Evolutionary conservation across 2,797 vertebrate genomes (phyloP).

Genomic region (Diceros bicornis): DNA sequence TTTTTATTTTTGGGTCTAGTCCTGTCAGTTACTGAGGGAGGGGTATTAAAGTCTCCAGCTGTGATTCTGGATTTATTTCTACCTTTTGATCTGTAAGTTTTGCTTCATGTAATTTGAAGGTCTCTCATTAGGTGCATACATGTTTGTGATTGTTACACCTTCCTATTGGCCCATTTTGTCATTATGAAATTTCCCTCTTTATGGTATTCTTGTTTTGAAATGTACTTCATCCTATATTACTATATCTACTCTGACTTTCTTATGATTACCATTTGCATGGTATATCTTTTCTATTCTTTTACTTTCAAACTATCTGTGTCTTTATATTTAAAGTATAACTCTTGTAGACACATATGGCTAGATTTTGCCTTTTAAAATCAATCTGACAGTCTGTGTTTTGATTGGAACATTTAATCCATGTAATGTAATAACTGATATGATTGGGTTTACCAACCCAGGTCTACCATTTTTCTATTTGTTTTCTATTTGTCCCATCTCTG

Average conservation of each 20-base stretch:
- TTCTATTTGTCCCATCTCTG: neutral
- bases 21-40: neutral
- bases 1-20: neutral
- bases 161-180: neutral
- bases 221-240: constrained; percentile 19
- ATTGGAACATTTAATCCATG: neutral
- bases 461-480: constrained; percentile 18
- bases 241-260: neutral
- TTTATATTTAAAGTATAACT: constrained; percentile 13
- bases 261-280: neutral
- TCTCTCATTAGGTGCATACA: neutral
- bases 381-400: neutral
- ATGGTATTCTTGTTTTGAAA: constrained; percentile 29
- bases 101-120: neutral
- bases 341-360: neutral
- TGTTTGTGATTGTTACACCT: neutral
- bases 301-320: neutral
- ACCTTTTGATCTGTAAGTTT: constrained; percentile 19
- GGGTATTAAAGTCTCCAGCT: neutral
- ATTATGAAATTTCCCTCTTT: neutral
- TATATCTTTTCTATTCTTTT: constrained; percentile 1
- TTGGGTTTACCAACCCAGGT: neutral
- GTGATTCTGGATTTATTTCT: constrained; percentile 18
- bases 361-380: neutral
- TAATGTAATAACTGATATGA: neutral